phyloP scores from a whole-genome alignment of 2,888 invertebrate species.

The Drosophila stalkeri region DNA sequence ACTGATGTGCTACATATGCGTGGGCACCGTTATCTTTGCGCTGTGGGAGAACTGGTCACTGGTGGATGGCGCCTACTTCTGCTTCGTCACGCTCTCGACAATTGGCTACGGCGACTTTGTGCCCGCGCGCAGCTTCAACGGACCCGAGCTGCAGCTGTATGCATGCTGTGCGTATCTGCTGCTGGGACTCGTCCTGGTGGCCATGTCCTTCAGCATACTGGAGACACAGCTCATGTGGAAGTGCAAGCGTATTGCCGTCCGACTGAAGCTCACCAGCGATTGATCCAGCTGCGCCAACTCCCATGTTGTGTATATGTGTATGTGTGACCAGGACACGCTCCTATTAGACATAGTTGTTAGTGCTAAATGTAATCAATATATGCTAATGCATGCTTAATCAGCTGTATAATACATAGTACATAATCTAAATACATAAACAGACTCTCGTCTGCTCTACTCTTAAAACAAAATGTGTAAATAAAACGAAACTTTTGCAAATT shows the following conservation, averaged over 20 bases:
- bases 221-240: constrained; percentile 92
- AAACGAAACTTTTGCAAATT: constrained; percentile 73
- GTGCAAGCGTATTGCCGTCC: constrained; percentile 90
- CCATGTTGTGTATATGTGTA: constrained; percentile 50
- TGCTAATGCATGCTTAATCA: constrained; percentile 56
- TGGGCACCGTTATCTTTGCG: constrained; percentile 92
- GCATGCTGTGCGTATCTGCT: constrained; percentile 93
- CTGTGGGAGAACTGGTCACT: constrained; percentile 93
- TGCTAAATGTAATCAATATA: constrained; percentile 30
- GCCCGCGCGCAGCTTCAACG: constrained; percentile 86
- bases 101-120: constrained; percentile 93
- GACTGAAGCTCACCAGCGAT: constrained; percentile 88
- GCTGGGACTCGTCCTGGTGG: constrained; percentile 92
- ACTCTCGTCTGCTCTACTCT: constrained; percentile 48
- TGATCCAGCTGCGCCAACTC: constrained; percentile 75
- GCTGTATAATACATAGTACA: constrained; percentile 47
- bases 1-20: constrained; percentile 90
- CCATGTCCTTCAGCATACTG: constrained; percentile 93
- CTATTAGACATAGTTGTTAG: constrained; percentile 53
- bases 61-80: constrained; percentile 93
- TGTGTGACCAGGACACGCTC: constrained; percentile 49
- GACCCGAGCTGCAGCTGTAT: constrained; percentile 88
- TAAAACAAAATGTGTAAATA: constrained; percentile 71
- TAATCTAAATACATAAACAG: constrained; percentile 16
- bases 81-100: constrained; percentile 93